These are phyloP conservation scores for Microtus oregoni DNA, from an alignment of 2,113 vertebrate species.

Conservation along the genomic window DNA sequence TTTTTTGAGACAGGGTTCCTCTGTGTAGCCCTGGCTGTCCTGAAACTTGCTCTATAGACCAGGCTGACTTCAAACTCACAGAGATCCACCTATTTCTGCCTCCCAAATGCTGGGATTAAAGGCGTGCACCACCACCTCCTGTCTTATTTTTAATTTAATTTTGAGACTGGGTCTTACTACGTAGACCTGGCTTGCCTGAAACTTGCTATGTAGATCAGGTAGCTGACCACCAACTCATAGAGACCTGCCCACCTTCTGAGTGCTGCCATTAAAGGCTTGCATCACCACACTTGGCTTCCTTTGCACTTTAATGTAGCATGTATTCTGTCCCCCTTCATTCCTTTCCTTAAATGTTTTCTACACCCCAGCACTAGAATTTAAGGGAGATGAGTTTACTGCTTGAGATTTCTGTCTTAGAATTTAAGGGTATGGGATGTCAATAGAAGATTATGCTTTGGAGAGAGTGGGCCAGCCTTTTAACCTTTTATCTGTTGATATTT, in stretches of 20 bases:
- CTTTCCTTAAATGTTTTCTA: background rate
- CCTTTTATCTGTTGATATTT: background rate
- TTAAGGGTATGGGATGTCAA: background rate
- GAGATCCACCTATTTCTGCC: too few relatives aligned
- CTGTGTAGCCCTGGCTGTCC: too few relatives aligned
- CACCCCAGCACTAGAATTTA: background rate
- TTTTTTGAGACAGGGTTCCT: too few relatives aligned
- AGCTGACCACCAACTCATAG: background rate
- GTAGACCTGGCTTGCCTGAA: background rate
- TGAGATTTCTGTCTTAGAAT: background rate
- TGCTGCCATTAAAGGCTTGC: background rate
- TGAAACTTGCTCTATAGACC: too few relatives aligned
- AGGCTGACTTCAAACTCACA: too few relatives aligned
- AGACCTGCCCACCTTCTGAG: background rate
- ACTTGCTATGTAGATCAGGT: background rate
- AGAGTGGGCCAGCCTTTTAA: background rate
- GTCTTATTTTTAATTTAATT: background rate
- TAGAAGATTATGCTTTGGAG: background rate
- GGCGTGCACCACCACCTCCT: too few relatives aligned
- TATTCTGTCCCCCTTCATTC: background rate
- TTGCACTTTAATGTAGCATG: background rate
- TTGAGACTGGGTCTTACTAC: background rate
- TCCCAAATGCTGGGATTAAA: too few relatives aligned
- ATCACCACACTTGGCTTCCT: too few relatives aligned
- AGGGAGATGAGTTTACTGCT: background rate